phyloP scores from a whole-genome alignment of 2,113 vertebrate genomes.

The Merops nubicus region DNA sequence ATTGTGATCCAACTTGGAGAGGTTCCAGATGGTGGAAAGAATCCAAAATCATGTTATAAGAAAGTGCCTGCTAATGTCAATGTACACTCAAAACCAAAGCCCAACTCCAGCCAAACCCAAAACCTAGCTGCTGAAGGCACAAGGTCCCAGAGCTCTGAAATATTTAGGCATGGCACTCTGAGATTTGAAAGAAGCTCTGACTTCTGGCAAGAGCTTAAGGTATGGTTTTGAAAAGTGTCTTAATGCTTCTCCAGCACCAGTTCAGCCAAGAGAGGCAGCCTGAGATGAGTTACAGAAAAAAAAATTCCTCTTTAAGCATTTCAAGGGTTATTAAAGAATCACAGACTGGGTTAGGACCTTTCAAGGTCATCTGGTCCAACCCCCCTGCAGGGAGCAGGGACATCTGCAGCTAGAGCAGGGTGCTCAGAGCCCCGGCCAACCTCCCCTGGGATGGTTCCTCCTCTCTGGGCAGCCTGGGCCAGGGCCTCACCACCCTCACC shows the following conservation, averaged over 20 bases:
- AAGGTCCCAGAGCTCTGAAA: fast-evolving
- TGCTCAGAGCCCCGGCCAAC: too few relatives aligned
- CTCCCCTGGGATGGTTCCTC: too few relatives aligned
- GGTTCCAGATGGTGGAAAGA: not conserved
- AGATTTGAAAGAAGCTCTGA: not conserved
- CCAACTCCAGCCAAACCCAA: not conserved
- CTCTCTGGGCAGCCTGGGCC: too few relatives aligned
- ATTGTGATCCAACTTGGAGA: not conserved
- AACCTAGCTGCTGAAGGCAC: not conserved
- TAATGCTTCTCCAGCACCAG: not conserved
- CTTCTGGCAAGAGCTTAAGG: not conserved
- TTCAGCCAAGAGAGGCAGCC: not conserved
- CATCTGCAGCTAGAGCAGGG: too few relatives aligned
- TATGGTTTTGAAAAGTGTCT: not conserved
- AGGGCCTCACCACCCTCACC: too few relatives aligned
- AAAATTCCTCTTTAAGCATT: not conserved
- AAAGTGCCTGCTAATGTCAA: not conserved
- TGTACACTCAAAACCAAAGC: too few relatives aligned
- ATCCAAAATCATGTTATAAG: not conserved
- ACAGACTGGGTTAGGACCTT: too few relatives aligned
- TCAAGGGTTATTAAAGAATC: not conserved
- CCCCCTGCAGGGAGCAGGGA: too few relatives aligned
- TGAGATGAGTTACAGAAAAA: not conserved
- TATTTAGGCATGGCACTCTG: not conserved
- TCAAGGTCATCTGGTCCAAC: too few relatives aligned